Evolutionary conservation across 2,888 invertebrate genomes (phyloP).

Genomic region (Scaptomyza parva): DNA sequence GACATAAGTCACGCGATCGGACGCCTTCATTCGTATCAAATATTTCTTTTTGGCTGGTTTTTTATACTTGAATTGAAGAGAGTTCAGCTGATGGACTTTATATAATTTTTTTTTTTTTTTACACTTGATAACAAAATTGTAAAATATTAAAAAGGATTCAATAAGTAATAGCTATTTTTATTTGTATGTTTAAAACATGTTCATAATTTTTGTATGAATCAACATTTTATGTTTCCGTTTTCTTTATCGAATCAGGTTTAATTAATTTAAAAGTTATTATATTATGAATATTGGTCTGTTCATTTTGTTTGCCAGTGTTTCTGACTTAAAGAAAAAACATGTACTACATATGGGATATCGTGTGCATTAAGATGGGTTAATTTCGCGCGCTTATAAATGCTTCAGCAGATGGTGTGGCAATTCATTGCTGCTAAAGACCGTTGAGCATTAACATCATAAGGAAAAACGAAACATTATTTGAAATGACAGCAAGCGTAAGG

Average conservation of each 20-base stretch:
- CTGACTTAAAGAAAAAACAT: background rate
- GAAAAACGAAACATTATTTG: background rate
- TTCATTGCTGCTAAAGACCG: constrained; percentile 47
- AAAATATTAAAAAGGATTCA: too few relatives aligned
- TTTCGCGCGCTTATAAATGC: constrained; percentile 44
- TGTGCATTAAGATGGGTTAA: background rate
- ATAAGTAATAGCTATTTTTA: too few relatives aligned
- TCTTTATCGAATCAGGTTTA: too few relatives aligned
- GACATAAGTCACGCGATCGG: constrained; percentile 49
- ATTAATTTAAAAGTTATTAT: too few relatives aligned
- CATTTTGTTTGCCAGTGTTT: constrained; percentile 16
- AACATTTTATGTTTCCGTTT: too few relatives aligned
- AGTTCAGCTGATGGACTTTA: constrained; percentile 61
- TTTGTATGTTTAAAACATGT: background rate
- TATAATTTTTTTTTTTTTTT: constrained; percentile 29
- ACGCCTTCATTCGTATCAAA: constrained; percentile 48
- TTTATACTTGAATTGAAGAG: constrained; percentile 42
- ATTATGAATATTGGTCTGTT: too few relatives aligned
- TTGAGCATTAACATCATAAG: constrained; percentile 11
- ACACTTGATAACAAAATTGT: constrained; percentile 16
- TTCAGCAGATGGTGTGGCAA: background rate
- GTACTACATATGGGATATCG: constrained; percentile 1
- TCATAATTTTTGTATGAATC: too few relatives aligned
- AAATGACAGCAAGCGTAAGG: constrained; percentile 44
- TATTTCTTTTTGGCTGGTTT: constrained; percentile 32